Base-by-base conservation (phyloP, 2,113 vertebrate genomes). In the Catharus fuscescens region DNA sequence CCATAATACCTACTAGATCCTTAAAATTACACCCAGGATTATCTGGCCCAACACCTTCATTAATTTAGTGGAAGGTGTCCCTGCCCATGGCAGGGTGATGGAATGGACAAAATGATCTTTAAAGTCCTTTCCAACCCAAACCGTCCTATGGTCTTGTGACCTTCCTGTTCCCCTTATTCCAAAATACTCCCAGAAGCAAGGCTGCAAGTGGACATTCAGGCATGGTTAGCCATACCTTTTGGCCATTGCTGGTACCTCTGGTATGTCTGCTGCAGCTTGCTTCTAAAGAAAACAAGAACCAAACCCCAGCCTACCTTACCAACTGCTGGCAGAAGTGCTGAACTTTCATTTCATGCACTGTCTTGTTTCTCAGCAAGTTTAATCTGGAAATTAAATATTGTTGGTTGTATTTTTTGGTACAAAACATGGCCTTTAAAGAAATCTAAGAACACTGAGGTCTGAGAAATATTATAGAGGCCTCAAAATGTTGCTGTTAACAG, bases 281-380 rank as follows among this genome's bases (percentile, higher is more conserved):
- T 70, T 62, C 45, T 65, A 92, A 59, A 44, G 15, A 53, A 77
- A 80, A 53, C 9, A 57, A n/a, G 9, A 44, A 59, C 14, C 64
- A 76, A 87, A 90, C 3, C 1, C 3, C 25, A 79, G 94, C 96
- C 69, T 95, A 99, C 99, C 99, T 98, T 21, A 99, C 92, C 88
- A 99, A 97, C 66, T 97, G 98, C 95, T 98, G 98, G 66, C 97
- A 98, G 96, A 97, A 99, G 95, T 98, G 98, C 53, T 99, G 98
- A 50, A 99, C 98, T 97, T 98, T 99, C 95, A 99, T 98, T 94
- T 98, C 98, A 80, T 99, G 98, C 12, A 96, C 65, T 0, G 96
- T 98, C 92, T 96, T 97, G 48, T 97, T 97, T 79, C 98, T 98
- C 93, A 98, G 97, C 96, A 96, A 96, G 42, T 98, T 93, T 62